Percentiles rank a stretch among this genome's conserved stretches.
Evolutionary conservation across 2,113 vertebrate species (phyloP).

Genomic region (Indri indri): DNA sequence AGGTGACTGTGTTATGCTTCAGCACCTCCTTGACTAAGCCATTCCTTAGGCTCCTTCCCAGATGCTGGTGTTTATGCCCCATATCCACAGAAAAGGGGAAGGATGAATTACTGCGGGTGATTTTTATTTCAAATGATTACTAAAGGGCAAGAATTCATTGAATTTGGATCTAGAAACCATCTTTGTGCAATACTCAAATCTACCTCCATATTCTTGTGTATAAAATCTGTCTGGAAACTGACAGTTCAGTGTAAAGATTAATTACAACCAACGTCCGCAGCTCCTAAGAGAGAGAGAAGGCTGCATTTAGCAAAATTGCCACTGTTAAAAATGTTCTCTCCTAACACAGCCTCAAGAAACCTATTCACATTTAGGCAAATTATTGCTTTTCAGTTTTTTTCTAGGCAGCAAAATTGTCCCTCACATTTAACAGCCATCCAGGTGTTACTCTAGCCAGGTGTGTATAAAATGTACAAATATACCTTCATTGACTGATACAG

Average conservation of each 20-base stretch:
- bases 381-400: neutral
- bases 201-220: neutral
- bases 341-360: neutral
- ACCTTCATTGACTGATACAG: neutral
- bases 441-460: neutral
- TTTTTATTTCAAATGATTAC: slow-evolving; percentile 36
- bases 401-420: neutral
- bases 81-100: neutral
- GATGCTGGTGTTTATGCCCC: neutral
- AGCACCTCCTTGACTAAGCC: neutral
- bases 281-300: neutral
- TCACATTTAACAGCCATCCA: neutral
- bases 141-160: slow-evolving; percentile 28
- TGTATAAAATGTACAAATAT: slow-evolving; percentile 9
- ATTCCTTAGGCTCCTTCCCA: neutral
- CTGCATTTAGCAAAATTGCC: neutral
- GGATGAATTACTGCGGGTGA: neutral
- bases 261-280: neutral
- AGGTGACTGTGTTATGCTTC: neutral
- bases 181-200: neutral
- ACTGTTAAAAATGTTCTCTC: neutral
- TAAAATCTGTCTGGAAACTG: slow-evolving; percentile 37
- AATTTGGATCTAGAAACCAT: slow-evolving; percentile 24
- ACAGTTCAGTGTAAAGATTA: neutral
- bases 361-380: neutral